phyloP scores from a whole-genome alignment of 2,113 vertebrate species.

The Sardina pilchardus region DNA sequence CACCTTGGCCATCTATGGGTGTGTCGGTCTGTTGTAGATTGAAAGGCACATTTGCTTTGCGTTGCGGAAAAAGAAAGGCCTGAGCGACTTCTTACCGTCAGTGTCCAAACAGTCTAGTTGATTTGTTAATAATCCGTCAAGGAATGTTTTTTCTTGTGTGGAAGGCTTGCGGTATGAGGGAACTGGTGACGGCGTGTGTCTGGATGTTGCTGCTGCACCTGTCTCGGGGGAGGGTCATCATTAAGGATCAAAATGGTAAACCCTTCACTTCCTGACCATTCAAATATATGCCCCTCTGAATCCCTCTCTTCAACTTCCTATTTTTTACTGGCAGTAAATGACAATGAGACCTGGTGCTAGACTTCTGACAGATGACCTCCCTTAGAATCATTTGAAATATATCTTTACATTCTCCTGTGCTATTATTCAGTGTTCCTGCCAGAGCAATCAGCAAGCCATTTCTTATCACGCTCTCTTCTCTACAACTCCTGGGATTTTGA shows the following conservation, averaged over 20 bases:
- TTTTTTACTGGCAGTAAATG: background rate
- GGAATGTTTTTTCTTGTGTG: background rate
- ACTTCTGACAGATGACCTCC: background rate
- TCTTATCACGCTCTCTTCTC: conserved; percentile 74
- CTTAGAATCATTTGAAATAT: background rate
- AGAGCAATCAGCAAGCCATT: conserved; percentile 66
- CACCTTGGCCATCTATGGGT: too few species aligned
- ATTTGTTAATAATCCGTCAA: background rate
- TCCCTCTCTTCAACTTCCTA: background rate
- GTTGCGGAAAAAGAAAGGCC: too few species aligned
- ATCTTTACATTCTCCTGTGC: background rate
- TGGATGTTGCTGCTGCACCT: conserved; percentile 52
- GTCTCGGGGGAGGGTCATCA: conserved; percentile 40
- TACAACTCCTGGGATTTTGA: conserved; percentile 92
- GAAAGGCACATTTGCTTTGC: too few species aligned
- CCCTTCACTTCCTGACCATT: background rate
- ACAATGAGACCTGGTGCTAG: background rate
- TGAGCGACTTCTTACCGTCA: too few species aligned
- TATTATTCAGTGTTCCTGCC: conserved; percentile 67
- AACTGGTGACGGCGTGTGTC: conserved; percentile 40
- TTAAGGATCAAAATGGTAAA: conserved; percentile 55
- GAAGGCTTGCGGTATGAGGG: conserved; percentile 43
- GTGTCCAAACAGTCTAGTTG: too few species aligned
- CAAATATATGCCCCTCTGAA: background rate
- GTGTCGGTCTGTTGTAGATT: too few species aligned